Conservation (phyloP, 1,140 invertebrate genomes). For the Bombus difficillimus region DNA sequence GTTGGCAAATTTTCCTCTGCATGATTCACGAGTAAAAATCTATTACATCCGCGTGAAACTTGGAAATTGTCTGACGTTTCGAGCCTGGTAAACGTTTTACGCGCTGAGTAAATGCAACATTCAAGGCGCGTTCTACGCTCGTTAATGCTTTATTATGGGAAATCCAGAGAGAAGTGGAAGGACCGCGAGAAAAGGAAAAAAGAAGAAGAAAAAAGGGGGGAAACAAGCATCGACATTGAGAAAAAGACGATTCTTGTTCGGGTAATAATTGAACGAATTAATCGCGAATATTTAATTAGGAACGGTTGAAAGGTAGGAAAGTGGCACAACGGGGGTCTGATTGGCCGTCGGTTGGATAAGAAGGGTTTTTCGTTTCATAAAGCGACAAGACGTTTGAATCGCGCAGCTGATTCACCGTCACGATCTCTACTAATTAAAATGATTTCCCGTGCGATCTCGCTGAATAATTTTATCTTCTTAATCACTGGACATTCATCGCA, state of each 20-base stretch:
- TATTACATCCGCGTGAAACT: neutral
- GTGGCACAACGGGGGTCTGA: conserved; percentile 39
- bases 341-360: conserved; percentile 32
- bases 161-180: neutral
- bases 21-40: neutral
- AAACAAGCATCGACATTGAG: neutral
- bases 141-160: conserved; percentile 30
- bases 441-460: conserved; percentile 73
- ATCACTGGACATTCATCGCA: conserved; percentile 81
- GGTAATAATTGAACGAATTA: conserved; percentile 53
- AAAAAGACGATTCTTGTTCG: neutral
- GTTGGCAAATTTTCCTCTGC: neutral
- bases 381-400: conserved; percentile 58
- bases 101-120: conserved; percentile 5
- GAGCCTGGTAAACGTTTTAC: conserved; percentile 7
- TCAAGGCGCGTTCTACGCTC: neutral
- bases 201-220: neutral
- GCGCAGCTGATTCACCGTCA: conserved; percentile 53
- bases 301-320: conserved; percentile 17
- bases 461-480: conserved; percentile 79
- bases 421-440: conserved; percentile 76
- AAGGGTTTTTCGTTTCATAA: conserved; percentile 58
- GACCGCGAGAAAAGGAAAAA: neutral
- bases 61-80: neutral
- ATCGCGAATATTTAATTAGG: conserved; percentile 64